Conservation (phyloP, 2,888 invertebrate species). For the Drosophila fulvimacula region DNA sequence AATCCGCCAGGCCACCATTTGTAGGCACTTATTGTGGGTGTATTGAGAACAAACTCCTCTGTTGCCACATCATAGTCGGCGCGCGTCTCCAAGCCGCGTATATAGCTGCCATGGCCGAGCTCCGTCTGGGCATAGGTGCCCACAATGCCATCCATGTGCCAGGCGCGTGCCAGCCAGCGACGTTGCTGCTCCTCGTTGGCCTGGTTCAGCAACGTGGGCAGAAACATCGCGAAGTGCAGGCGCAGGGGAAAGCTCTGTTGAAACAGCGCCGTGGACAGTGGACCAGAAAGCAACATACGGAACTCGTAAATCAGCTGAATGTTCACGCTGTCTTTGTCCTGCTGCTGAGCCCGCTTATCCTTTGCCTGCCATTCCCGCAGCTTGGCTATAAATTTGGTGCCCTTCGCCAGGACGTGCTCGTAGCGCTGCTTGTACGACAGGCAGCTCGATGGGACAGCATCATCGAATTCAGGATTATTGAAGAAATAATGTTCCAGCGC, state of each 20-base stretch:
- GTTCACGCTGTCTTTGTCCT: conserved; percentile 77
- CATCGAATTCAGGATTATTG: conserved; percentile 71
- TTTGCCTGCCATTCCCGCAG: conserved; percentile 87
- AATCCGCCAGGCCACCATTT: conserved; percentile 99
- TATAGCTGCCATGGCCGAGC: conserved; percentile 96
- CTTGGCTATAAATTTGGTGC: conserved; percentile 87
- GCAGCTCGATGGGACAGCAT: conserved; percentile 63
- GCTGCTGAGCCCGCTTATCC: background rate
- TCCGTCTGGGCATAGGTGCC: conserved; percentile 99
- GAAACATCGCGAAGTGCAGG: conserved; percentile 96
- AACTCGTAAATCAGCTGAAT: conserved; percentile 64
- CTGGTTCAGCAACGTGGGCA: conserved; percentile 94
- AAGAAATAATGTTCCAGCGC: conserved; percentile 71
- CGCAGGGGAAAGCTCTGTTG: conserved; percentile 85
- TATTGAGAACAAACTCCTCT: conserved; percentile 94
- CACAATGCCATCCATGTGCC: conserved; percentile 91
- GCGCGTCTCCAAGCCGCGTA: conserved; percentile 94
- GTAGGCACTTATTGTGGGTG: conserved; percentile 93
- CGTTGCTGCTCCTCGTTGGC: conserved; percentile 93
- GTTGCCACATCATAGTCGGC: conserved; percentile 93
- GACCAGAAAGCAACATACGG: conserved; percentile 73
- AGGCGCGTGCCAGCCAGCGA: conserved; percentile 93
- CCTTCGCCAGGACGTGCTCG: conserved; percentile 67
- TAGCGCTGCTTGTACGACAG: conserved; percentile 79
- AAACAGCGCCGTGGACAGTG: conserved; percentile 77